Conservation (phyloP, 2,797 vertebrate species). For the Hylomyscus alleni region DNA sequence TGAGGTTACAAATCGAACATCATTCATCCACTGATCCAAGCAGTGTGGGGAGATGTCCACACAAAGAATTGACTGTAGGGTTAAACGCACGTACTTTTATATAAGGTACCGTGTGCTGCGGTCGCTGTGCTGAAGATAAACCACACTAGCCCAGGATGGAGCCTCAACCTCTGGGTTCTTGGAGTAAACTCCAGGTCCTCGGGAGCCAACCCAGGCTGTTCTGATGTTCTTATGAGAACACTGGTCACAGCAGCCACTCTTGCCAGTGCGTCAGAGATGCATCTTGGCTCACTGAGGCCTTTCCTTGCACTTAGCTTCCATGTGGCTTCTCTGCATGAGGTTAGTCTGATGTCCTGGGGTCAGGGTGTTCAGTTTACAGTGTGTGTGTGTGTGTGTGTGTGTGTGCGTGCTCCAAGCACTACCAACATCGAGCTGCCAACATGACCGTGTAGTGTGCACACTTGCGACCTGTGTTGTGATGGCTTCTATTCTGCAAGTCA, state of each 20-base stretch:
- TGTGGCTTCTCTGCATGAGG: background rate
- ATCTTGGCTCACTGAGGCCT: rapidly evolving
- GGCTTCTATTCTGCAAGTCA: background rate
- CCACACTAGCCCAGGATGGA: rapidly evolving
- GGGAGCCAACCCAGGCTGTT: rapidly evolving
- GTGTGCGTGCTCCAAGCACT: too few species aligned
- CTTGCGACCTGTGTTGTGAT: background rate
- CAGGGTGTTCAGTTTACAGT: background rate
- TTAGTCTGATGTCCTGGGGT: background rate
- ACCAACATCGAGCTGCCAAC: too few species aligned
- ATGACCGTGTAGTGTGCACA: rapidly evolving
- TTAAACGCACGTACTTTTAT: too few species aligned
- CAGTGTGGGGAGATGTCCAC: rapidly evolving
- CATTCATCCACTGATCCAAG: background rate
- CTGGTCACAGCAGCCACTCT: rapidly evolving
- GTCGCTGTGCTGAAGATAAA: rapidly evolving
- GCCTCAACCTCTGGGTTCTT: background rate
- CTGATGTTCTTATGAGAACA: too few species aligned
- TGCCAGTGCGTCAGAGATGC: rapidly evolving
- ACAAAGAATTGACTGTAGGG: background rate
- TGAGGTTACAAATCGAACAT: background rate
- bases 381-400: too few species aligned
- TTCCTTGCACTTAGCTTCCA: too few species aligned
- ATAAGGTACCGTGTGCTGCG: background rate
- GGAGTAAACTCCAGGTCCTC: rapidly evolving